Conservation (phyloP, 2,888 invertebrate genomes). For the Eristalis arbustorum region DNA sequence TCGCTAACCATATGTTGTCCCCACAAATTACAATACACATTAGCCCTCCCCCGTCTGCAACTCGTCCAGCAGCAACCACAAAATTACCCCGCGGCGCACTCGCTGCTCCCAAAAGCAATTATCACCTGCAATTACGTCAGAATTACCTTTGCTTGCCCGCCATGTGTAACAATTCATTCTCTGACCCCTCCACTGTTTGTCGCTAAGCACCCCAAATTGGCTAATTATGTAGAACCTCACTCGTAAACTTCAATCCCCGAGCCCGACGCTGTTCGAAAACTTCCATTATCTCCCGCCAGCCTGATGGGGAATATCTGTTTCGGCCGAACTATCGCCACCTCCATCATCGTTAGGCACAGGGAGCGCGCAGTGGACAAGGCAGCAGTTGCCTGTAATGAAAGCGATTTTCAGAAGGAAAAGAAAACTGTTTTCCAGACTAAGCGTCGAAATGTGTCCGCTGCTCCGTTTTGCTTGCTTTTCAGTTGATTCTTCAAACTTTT, state of each 20-base stretch:
- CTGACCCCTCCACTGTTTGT: background rate
- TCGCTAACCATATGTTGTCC: background rate
- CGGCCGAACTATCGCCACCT: background rate
- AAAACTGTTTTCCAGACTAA: background rate
- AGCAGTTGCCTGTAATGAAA: background rate
- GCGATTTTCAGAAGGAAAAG: background rate
- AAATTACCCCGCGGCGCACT: background rate
- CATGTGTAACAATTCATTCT: slow-evolving; percentile 1
- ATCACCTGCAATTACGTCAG: slow-evolving; percentile 24
- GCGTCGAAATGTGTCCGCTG: background rate
- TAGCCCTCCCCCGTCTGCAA: background rate
- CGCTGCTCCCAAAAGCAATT: background rate
- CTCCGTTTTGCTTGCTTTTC: background rate
- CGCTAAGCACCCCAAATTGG: slow-evolving; percentile 16
- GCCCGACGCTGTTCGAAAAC: background rate
- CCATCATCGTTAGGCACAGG: background rate
- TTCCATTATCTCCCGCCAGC: slow-evolving; percentile 6
- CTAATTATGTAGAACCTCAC: slow-evolving; percentile 17
- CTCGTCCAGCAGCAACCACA: background rate
- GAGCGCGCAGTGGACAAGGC: background rate
- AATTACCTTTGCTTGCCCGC: slow-evolving; percentile 24
- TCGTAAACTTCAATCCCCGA: background rate
- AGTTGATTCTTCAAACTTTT: background rate
- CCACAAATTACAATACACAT: background rate
- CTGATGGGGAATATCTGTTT: slow-evolving; percentile 25